Percentiles rank a stretch among this genome's conserved stretches.
Conservation (phyloP, 2,113 vertebrate species). For the Leptocoma aspasia region DNA sequence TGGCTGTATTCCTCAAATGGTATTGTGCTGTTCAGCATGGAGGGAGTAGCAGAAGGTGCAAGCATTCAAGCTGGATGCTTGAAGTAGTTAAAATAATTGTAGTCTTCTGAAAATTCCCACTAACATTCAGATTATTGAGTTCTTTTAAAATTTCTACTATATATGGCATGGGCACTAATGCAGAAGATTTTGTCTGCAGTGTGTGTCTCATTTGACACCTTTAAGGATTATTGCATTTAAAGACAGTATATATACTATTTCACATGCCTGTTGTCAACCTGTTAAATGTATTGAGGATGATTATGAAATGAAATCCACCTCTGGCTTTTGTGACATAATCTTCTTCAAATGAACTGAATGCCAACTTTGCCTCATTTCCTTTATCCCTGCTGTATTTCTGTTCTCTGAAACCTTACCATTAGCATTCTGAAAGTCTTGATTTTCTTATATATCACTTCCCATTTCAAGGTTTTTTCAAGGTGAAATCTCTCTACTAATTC, state of each 20-base stretch:
- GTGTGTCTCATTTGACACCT: background rate
- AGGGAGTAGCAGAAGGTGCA: background rate
- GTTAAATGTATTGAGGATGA: background rate
- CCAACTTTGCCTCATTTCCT: background rate
- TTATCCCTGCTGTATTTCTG: background rate
- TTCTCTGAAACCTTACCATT: background rate
- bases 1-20: background rate
- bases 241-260: background rate
- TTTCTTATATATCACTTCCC: background rate
- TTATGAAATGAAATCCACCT: background rate
- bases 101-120: background rate
- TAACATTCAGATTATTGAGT: background rate
- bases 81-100: background rate
- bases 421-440: background rate
- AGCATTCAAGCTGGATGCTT: background rate
- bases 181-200: background rate
- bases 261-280: background rate
- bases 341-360: background rate
- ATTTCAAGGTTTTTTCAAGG: conserved; percentile 18
- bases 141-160: background rate
- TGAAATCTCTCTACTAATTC: background rate
- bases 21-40: background rate
- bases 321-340: background rate
- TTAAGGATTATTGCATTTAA: background rate
- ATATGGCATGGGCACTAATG: background rate